Base-by-base conservation (phyloP, 2,113 vertebrate genomes). In the Gymnarchus niloticus region DNA sequence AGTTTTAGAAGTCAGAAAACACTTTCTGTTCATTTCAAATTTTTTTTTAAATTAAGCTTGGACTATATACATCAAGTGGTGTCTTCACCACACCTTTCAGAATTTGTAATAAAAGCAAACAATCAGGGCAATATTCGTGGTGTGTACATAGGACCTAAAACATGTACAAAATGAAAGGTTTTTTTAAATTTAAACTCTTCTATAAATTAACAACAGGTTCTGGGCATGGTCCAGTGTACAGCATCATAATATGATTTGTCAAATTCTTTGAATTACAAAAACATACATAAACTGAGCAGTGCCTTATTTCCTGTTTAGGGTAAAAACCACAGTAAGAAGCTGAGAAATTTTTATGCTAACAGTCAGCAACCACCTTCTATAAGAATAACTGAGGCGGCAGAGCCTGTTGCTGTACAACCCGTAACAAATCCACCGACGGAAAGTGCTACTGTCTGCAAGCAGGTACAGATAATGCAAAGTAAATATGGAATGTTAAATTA, bases 261-360 rank as follows among this genome's bases (percentile, higher is more conserved):
- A 23, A 41, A 37, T 37, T 28, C 21, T 19, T 77, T 21, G 0
- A 17, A 77, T 56, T 61, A 33, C 2, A 3, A 28, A 51, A 85
- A 41, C 19, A 57, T 59, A n/a, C 6, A 56, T 6, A 82, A 65
- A 69, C n/a, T 84, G 57, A 84, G 19, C 28, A 41, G 81, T 73
- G 57, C 25, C 81, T 86, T 44, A 2, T 89, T 92, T 84, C 90
- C 48, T 88, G 88, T 94, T 23, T 89, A 99, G 98, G 98, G 98
- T 89, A 99, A 99, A 95, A 99, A 99, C 91, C 98, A 99, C 94
- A 96, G 96, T 92, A 99, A 99, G 93, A 99, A 99, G 88, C 93
- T 99, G 83, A 95, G 98, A 83, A 99, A 99, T 92, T 99, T 98
- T 93, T 97, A 96, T 89, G 98, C 98, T 89, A 97, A 97, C 19